Evolutionary conservation across 2,797 vertebrate genomes (phyloP).

Genomic region (Artibeus lituratus): DNA sequence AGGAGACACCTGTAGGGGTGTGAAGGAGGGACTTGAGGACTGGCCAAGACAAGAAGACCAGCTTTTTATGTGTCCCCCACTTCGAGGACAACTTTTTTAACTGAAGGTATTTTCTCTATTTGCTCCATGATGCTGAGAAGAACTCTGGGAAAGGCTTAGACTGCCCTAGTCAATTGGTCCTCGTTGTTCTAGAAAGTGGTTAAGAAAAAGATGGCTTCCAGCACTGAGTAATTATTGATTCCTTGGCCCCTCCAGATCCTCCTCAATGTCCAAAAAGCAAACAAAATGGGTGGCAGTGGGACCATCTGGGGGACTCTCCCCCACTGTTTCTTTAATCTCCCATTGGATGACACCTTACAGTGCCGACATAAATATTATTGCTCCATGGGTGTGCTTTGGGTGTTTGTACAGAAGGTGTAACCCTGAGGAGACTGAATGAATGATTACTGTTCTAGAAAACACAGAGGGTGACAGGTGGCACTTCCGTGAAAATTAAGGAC

Average conservation of each 20-base stretch:
- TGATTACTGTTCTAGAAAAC: neutral
- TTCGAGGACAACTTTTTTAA: neutral
- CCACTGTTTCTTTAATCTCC: neutral
- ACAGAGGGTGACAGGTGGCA: neutral
- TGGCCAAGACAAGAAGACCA: neutral
- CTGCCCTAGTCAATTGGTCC: neutral
- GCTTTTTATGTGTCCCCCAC: neutral
- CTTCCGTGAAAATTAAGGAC: neutral
- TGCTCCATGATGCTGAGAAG: neutral
- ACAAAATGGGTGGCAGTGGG: neutral
- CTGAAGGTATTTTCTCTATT: neutral
- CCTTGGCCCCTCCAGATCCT: neutral
- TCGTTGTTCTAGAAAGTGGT: neutral
- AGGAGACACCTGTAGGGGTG: neutral
- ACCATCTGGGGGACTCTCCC: neutral
- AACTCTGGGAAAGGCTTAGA: neutral
- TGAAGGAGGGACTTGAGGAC: neutral
- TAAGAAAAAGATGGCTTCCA: neutral
- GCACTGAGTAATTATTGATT: neutral
- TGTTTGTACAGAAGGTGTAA: neutral
- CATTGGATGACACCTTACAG: neutral
- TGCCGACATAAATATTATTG: neutral
- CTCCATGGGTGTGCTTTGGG: neutral
- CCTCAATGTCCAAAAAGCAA: conserved; percentile 1
- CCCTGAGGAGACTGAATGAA: neutral